Conservation (phyloP, 2,888 invertebrate genomes). For the Dasysyrphus tricinctus region DNA sequence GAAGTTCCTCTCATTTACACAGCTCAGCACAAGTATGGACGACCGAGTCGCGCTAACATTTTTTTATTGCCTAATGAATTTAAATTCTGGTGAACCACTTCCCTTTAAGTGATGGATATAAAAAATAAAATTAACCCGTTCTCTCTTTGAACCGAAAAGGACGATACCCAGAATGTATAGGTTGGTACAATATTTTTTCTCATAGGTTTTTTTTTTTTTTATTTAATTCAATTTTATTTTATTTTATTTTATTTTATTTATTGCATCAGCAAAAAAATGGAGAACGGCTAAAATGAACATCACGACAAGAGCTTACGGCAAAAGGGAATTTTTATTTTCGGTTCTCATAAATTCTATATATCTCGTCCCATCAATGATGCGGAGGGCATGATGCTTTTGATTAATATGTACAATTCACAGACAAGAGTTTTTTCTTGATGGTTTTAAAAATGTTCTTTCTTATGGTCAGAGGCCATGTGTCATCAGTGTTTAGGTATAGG, state of each 20-base stretch:
- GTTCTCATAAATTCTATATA: no score
- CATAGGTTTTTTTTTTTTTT: not conserved
- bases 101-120: not conserved
- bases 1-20: not conserved
- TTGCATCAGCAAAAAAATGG: not conserved
- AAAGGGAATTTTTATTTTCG: not conserved
- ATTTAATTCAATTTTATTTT: no score
- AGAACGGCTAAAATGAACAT: not conserved
- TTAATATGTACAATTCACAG: not conserved
- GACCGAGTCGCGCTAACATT: not conserved
- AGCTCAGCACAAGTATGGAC: not conserved
- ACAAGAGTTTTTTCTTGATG: no score
- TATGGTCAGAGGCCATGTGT: no score
- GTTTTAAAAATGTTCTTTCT: no score
- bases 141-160: not conserved
- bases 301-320: not conserved
- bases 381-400: not conserved
- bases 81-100: slow-evolving; percentile 6
- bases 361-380: not conserved
- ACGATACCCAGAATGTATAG: not conserved
- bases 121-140: slow-evolving; percentile 10
- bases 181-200: not conserved
- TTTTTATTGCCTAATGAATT: slow-evolving; percentile 16
- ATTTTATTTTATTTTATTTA: not conserved
- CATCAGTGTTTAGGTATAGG: no score